Evolutionary conservation across 2,797 vertebrate genomes (phyloP).

Genomic region (Acrossocheilus wenchowensis): DNA sequence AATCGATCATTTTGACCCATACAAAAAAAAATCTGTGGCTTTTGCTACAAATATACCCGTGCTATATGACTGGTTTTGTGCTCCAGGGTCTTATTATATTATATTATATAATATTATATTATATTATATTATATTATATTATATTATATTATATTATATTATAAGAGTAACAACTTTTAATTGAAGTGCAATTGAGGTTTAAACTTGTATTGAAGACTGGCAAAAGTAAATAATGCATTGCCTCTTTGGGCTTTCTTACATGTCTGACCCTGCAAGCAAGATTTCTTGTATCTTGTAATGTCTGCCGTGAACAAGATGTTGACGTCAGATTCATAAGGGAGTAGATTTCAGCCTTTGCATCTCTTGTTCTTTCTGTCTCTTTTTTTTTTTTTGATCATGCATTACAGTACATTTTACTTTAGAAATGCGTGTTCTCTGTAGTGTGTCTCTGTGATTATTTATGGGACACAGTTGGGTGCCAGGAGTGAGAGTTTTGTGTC

Average conservation of each 20-base stretch:
- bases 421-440: slow-evolving; percentile 70
- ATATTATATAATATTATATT: too few species aligned
- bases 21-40: too few species aligned
- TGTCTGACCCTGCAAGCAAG: slow-evolving; percentile 4
- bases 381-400: slow-evolving; percentile 63
- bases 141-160: too few species aligned
- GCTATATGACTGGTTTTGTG: too few species aligned
- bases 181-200: too few species aligned
- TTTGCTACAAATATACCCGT: too few species aligned
- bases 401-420: slow-evolving; percentile 77
- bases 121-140: too few species aligned
- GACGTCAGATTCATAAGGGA: background rate
- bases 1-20: too few species aligned
- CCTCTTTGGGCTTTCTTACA: background rate
- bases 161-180: too few species aligned
- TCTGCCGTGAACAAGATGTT: background rate
- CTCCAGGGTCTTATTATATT: too few species aligned
- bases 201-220: background rate
- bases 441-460: slow-evolving; percentile 81
- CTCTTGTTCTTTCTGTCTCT: slow-evolving; percentile 22
- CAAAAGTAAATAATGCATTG: slow-evolving; percentile 6
- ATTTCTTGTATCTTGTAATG: background rate
- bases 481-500: slow-evolving; percentile 72
- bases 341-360: slow-evolving; percentile 22
- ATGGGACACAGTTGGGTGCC: slow-evolving; percentile 66